Conservation (phyloP, 2,888 invertebrate genomes). For the Brachylomia viminalis region DNA sequence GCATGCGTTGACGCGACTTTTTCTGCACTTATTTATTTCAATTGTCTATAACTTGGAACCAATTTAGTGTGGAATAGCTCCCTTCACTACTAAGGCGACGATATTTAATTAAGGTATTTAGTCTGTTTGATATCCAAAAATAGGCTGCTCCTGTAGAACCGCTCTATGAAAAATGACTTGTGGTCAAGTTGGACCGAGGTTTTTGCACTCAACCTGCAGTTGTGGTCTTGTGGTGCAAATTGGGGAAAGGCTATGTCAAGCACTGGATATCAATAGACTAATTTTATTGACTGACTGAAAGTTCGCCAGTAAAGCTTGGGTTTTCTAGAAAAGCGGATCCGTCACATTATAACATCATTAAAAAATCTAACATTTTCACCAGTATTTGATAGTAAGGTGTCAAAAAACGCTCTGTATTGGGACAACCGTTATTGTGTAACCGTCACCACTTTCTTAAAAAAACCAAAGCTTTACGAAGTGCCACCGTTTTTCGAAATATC, state of each 20-base stretch:
- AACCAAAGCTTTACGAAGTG: background rate
- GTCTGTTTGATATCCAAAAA: background rate
- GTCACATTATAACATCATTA: background rate
- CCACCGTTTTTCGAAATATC: background rate
- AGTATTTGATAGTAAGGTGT: background rate
- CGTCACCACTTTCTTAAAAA: background rate
- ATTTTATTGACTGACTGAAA: constrained; percentile 3
- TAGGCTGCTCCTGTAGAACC: background rate
- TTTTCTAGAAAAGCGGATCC: background rate
- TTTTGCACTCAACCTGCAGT: background rate
- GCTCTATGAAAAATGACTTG: background rate
- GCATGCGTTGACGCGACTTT: no score
- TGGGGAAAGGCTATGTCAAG: background rate
- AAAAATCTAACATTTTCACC: background rate
- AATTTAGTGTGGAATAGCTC: no score
- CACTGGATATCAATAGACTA: background rate
- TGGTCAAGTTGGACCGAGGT: background rate
- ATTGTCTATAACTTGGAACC: no score
- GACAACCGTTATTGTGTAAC: background rate
- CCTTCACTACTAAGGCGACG: no score
- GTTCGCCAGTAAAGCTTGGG: background rate
- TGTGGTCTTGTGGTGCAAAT: background rate
- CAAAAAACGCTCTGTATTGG: background rate
- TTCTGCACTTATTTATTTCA: no score
- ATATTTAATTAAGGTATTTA: background rate